Evolutionary conservation across 1,140 invertebrate species (phyloP).

Genomic region (Mamestra configurata): DNA sequence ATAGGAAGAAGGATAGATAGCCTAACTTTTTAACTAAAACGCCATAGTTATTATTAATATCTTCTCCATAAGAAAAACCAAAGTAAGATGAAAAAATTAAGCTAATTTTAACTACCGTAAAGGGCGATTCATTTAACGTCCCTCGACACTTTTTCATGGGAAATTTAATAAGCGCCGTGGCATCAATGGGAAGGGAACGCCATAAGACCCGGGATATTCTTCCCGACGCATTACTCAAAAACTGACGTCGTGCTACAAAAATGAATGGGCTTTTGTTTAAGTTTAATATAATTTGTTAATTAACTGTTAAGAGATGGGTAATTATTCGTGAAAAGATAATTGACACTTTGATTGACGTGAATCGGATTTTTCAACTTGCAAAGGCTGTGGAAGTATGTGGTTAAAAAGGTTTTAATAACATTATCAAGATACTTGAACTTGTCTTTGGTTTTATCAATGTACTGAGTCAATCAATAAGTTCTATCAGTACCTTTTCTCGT

Average conservation of each 20-base stretch:
- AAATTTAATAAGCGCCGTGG: conserved; percentile 46
- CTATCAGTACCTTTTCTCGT: not conserved
- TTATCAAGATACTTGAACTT: too few species aligned
- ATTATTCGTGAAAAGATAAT: not conserved
- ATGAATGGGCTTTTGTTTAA: conserved; percentile 13
- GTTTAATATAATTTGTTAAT: conserved; percentile 6
- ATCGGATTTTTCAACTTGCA: not conserved
- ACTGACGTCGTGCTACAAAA: conserved; percentile 24
- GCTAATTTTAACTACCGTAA: conserved; percentile 35
- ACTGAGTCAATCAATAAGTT: too few species aligned
- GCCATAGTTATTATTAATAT: not conserved
- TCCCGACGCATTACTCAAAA: conserved; percentile 22
- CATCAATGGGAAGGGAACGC: conserved; percentile 41
- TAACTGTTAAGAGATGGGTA: not conserved
- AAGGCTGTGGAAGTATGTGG: not conserved
- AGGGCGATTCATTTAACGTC: conserved; percentile 38
- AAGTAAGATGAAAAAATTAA: conserved; percentile 19
- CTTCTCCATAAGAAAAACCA: not conserved
- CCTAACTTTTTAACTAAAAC: too few species aligned
- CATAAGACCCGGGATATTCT: conserved; percentile 41
- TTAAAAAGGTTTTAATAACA: too few species aligned
- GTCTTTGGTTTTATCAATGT: too few species aligned
- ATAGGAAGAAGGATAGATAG: too few species aligned
- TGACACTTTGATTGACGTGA: not conserved
- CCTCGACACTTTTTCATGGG: conserved; percentile 48